Evolutionary conservation across 2,888 invertebrate genomes (phyloP).

Genomic region (Caenorhabditis imperialis): DNA sequence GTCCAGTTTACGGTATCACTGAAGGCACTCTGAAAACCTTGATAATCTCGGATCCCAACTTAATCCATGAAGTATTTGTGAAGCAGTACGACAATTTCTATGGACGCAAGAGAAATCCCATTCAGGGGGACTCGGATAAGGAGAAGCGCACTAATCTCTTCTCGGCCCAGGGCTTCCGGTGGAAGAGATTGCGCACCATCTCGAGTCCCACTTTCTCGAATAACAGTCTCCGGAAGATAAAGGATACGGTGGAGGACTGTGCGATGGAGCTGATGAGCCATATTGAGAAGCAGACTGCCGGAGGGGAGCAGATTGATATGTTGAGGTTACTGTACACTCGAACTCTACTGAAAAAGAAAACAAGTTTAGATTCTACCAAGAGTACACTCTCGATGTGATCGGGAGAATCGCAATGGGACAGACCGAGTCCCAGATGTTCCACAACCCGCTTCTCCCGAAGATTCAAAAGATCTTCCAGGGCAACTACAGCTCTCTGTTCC

Average conservation of each 20-base stretch:
- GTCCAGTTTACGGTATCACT: conserved; percentile 58
- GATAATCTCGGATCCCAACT: conserved; percentile 79
- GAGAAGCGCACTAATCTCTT: conserved; percentile 68
- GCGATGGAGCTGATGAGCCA: conserved; percentile 13
- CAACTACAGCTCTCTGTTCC: background rate
- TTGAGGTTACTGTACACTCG: too few relatives aligned
- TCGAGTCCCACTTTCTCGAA: conserved; percentile 80
- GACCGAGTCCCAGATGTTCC: conserved; percentile 32
- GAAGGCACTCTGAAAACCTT: conserved; percentile 71
- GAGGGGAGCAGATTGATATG: conserved; percentile 9
- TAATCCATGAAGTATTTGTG: conserved; percentile 79
- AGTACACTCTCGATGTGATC: conserved; percentile 81
- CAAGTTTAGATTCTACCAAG: conserved; percentile 78
- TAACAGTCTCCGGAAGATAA: conserved; percentile 79
- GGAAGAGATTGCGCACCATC: conserved; percentile 80
- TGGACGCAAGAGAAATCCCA: conserved; percentile 78
- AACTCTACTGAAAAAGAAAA: too few relatives aligned
- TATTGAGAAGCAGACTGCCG: conserved; percentile 30
- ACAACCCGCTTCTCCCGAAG: conserved; percentile 9
- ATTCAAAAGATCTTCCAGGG: conserved; percentile 9
- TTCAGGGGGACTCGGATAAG: conserved; percentile 63
- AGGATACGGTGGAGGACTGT: conserved; percentile 18
- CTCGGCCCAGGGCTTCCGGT: conserved; percentile 79
- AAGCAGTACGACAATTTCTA: conserved; percentile 80
- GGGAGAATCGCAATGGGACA: conserved; percentile 80